Evolutionary conservation across 2,113 vertebrate genomes (phyloP).

Genomic region (Xenopus laevis): DNA sequence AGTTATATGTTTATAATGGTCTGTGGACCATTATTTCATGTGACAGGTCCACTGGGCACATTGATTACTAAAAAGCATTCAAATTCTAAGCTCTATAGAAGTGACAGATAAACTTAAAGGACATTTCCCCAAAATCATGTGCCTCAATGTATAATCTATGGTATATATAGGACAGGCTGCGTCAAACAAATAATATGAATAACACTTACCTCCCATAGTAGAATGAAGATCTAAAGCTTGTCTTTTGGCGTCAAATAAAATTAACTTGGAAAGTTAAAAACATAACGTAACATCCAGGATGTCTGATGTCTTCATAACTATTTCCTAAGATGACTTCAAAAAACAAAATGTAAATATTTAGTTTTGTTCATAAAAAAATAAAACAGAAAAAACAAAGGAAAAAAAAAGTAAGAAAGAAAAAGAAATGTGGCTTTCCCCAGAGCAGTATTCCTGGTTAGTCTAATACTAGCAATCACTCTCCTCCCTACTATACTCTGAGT

Average conservation of each 20-base stretch:
- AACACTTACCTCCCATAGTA: constrained; percentile 18
- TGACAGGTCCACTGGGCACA: no score
- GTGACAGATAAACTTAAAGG: no score
- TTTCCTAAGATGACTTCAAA: constrained; percentile 24
- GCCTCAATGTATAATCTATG: no score
- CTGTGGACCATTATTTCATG: no score
- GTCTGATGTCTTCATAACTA: constrained; percentile 55
- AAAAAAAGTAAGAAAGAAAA: background rate
- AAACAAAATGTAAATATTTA: no score
- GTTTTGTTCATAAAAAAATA: background rate
- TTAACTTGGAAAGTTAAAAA: constrained; percentile 3
- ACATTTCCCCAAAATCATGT: no score
- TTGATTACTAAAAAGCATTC: no score
- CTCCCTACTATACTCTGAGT: constrained; percentile 49
- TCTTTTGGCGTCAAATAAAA: background rate
- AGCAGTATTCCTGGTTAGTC: constrained; percentile 18
- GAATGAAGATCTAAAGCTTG: background rate
- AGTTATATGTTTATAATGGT: no score
- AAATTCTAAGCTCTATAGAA: no score
- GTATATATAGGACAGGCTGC: no score
- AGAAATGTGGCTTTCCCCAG: background rate
- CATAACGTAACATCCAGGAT: constrained; percentile 8
- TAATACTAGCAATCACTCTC: constrained; percentile 19
- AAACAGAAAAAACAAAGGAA: background rate
- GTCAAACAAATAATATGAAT: background rate